Conservation (phyloP, 2,888 invertebrate species). For the Heliconius erato region DNA sequence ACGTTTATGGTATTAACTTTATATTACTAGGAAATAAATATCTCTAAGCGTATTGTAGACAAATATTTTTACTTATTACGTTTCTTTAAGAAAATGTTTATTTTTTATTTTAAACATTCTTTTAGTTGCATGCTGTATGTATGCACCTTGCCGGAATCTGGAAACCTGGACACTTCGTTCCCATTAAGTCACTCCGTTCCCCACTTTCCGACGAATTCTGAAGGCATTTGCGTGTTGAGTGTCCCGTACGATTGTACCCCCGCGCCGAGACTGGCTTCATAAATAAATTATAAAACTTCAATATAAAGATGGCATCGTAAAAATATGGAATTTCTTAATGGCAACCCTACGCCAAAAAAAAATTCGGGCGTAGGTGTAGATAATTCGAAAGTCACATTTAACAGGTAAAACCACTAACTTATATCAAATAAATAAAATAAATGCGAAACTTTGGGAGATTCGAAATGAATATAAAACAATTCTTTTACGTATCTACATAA, state of each 20-base stretch:
- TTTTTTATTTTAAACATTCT: too few relatives aligned
- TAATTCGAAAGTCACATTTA: constrained; percentile 41
- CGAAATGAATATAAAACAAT: constrained; percentile 44
- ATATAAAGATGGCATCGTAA: background rate
- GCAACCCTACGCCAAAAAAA: constrained; percentile 4
- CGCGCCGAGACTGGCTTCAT: background rate
- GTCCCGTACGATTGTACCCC: background rate
- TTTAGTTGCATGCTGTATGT: too few relatives aligned
- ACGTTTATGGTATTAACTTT: background rate
- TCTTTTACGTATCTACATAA: constrained; percentile 18
- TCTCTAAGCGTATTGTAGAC: background rate
- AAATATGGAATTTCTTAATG: background rate
- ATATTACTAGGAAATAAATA: background rate
- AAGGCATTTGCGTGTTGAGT: background rate
- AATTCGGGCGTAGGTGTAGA: constrained; percentile 34
- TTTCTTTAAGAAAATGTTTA: background rate
- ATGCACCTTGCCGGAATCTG: background rate
- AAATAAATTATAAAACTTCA: background rate
- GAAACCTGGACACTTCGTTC: background rate
- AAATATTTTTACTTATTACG: background rate
- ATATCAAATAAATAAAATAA: constrained; percentile 43
- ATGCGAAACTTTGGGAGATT: constrained; percentile 31
- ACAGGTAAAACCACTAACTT: constrained; percentile 42
- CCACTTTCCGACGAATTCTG: background rate
- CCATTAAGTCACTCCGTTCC: background rate